These are phyloP conservation scores for Drosophila aff. DNA, from an alignment of 1,140 invertebrate species.

Conservation along the genomic window DNA sequence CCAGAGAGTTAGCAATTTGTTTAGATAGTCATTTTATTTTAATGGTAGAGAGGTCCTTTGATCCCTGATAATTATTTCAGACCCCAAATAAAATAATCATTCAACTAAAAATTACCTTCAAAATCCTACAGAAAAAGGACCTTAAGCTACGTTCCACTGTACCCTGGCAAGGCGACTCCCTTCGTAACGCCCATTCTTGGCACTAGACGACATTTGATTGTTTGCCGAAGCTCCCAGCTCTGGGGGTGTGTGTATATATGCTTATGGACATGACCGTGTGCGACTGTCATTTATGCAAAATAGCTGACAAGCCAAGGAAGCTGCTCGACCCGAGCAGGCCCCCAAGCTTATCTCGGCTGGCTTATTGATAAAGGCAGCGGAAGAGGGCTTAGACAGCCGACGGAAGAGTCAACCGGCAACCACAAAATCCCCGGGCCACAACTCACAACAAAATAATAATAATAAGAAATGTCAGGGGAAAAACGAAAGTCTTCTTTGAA, in stretches of 20 bases:
- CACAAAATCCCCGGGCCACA: conserved; percentile 1
- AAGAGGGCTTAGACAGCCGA: conserved; percentile 76
- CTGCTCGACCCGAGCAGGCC: conserved; percentile 31
- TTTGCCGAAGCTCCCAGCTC: conserved; percentile 31
- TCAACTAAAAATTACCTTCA: background rate
- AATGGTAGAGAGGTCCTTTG: background rate
- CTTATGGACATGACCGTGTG: conserved; percentile 32
- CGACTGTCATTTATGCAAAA: conserved; percentile 75
- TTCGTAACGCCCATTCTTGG: conserved; percentile 39
- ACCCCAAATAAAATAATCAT: background rate
- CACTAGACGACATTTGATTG: conserved; percentile 64
- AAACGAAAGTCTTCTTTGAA: conserved; percentile 54
- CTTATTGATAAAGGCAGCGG: conserved; percentile 79
- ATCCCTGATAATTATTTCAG: background rate
- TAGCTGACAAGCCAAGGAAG: conserved; percentile 78
- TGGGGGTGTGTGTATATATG: conserved; percentile 10
- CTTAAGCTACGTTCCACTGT: conserved; percentile 5
- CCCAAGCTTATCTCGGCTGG: conserved; percentile 67
- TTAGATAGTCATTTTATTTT: background rate
- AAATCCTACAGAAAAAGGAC: background rate
- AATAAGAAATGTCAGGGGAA: conserved; percentile 30
- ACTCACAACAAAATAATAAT: conserved; percentile 12
- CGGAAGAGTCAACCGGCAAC: conserved; percentile 30
- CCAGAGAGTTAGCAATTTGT: background rate
- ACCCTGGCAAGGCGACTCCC: conserved; percentile 1